A percentile compares a stretch with the other conserved stretches of the same genome.
phyloP scores from a whole-genome alignment of 1,140 invertebrate species.

The Oscheius sp. region DNA sequence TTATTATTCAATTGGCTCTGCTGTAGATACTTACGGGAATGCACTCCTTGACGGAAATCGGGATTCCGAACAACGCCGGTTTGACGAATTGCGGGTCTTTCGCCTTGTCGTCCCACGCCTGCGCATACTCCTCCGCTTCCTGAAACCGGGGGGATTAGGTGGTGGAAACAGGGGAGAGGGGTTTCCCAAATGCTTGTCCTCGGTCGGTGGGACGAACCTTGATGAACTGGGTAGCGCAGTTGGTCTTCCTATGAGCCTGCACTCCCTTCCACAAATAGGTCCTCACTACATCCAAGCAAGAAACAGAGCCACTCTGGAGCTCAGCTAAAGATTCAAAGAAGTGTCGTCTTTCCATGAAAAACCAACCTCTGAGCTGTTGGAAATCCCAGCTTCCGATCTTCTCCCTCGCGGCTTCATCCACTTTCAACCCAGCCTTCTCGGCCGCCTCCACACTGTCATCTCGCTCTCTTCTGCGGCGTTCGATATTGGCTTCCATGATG shows the following conservation, averaged over 20 bases:
- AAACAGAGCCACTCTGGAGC: constrained; percentile 27
- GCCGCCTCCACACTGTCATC: constrained; percentile 19
- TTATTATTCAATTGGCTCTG: background rate
- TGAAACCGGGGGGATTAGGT: too few species aligned
- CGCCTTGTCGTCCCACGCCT: constrained; percentile 52
- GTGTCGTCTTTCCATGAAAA: background rate
- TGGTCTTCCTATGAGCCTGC: constrained; percentile 52
- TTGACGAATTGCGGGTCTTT: constrained; percentile 39
- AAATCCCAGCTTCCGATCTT: constrained; percentile 1
- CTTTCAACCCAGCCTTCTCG: background rate
- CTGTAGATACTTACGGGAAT: constrained; percentile 15
- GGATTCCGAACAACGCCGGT: constrained; percentile 43
- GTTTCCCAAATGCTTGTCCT: background rate
- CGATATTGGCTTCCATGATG: constrained; percentile 11
- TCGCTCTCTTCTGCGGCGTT: background rate
- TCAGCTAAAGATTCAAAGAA: background rate
- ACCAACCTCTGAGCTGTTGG: constrained; percentile 7
- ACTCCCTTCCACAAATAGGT: constrained; percentile 54
- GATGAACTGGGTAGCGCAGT: constrained; percentile 60
- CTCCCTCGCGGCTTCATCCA: background rate
- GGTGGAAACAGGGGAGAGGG: too few species aligned
- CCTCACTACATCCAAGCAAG: constrained; percentile 23
- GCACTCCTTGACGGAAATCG: constrained; percentile 44
- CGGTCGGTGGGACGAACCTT: constrained; percentile 17
- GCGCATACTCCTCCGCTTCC: constrained; percentile 60